These are phyloP conservation scores for Oligia strigilis DNA, from an alignment of 2,888 invertebrate species.

Conservation along the genomic window DNA sequence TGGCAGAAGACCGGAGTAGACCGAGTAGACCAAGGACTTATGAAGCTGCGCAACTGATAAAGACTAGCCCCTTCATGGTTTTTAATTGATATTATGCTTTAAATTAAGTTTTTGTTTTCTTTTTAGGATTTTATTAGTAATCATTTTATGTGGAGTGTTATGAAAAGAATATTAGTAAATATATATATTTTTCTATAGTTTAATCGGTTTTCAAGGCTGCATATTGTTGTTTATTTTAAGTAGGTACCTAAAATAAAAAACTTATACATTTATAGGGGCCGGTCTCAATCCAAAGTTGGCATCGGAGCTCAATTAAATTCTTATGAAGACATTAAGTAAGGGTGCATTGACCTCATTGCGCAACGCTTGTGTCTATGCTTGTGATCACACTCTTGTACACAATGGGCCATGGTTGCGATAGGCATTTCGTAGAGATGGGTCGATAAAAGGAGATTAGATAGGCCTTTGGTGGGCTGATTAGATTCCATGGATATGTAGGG, in stretches of 20 bases:
- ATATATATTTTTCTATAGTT: not conserved
- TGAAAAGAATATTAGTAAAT: not conserved
- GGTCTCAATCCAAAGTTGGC: slow-evolving; percentile 35
- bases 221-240: not conserved
- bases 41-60: slow-evolving; percentile 35
- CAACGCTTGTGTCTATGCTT: slow-evolving; percentile 44
- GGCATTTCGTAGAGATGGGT: not conserved
- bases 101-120: slow-evolving; percentile 10
- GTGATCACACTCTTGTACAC: slow-evolving; percentile 15
- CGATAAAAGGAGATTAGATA: not conserved
- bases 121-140: slow-evolving; percentile 6
- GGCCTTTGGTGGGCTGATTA: not conserved
- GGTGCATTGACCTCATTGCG: slow-evolving; percentile 19
- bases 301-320: slow-evolving; percentile 68
- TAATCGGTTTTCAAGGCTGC: not conserved
- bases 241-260: not conserved
- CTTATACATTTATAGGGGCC: slow-evolving; percentile 21
- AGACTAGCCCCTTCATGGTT: slow-evolving; percentile 44
- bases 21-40: slow-evolving; percentile 45
- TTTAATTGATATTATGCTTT: slow-evolving; percentile 43
- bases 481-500: not conserved
- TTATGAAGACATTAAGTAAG: slow-evolving; percentile 62
- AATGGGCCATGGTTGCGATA: slow-evolving; percentile 41
- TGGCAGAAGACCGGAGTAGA: slow-evolving; percentile 42
- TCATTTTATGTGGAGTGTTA: not conserved